Evolutionary conservation across 2,113 vertebrate genomes (phyloP), one percentile per base, ranked within the genome.

Genomic region (Peucedramus taeniatus): DNA sequence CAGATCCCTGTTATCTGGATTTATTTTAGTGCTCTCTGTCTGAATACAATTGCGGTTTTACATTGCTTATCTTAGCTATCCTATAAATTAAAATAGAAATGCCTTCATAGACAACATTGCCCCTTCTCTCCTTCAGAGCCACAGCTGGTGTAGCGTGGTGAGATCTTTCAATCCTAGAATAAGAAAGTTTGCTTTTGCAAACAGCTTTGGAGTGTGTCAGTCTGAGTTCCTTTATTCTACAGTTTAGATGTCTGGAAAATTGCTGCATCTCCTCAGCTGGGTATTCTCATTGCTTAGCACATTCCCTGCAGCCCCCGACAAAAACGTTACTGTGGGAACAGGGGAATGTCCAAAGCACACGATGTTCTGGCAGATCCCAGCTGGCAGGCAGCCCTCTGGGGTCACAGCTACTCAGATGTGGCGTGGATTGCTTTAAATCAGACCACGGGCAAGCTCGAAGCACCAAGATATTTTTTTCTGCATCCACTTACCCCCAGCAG

Each of bases 401-500:
- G 93, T 96, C 95, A 94, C 61, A 92, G 72, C 83, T 90, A 78
- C 42, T 75, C 93, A 94, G 24, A 90, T 93, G 89, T 92, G 93
- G 87, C 1, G 7, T 78, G 91, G 69, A 47, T 85, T 91, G 89
- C 86, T 93, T 91, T 92, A 89, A 94, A 95, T 87, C 94, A 96
- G 80, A 87, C 31, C 65, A 64, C 0, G 63, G 91, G 86, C 80
- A 95, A 89, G 83, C 80, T 64, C 0, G 3, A 90, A 92, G 60
- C 44, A 71, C 83, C 72, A 87, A 92, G 83, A 71, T 28, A 49
- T 35, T 83, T 89, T 85, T 89, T 94, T 80, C 83, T 94, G 19
- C 89, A 92, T 75, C 95, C 94, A 96, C 95, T 97, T 96, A 92
- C 95, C 96, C 96, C 91, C 89, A 92, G 80, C 60, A 95, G 95